These are phyloP conservation scores for Phymastichus coffea DNA, from an alignment of 1,140 invertebrate species.

Conservation along the genomic window DNA sequence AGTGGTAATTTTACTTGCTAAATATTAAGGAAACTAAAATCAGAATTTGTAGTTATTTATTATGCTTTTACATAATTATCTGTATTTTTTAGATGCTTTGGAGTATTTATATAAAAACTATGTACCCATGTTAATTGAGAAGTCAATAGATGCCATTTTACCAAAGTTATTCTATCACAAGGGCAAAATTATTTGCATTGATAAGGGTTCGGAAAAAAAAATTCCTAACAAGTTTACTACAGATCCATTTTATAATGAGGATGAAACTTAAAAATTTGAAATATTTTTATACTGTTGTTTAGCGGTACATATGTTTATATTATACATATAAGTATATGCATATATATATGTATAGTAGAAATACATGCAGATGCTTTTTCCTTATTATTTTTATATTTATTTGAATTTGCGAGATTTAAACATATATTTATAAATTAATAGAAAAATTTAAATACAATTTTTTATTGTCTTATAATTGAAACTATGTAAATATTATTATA, in stretches of 20 bases:
- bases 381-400: too few relatives aligned
- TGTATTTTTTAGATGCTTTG: slow-evolving; percentile 2
- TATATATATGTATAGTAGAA: too few relatives aligned
- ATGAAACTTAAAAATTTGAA: not conserved
- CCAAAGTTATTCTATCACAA: slow-evolving; percentile 3
- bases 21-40: not conserved
- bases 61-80: too few relatives aligned
- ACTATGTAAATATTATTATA: slow-evolving; percentile 3
- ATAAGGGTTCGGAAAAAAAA: slow-evolving; percentile 4
- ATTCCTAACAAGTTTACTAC: not conserved
- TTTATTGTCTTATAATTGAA: too few relatives aligned
- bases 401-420: too few relatives aligned
- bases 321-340: too few relatives aligned
- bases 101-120: slow-evolving; percentile 1
- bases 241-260: not conserved
- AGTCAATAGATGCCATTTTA: slow-evolving; percentile 21
- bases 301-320: not conserved
- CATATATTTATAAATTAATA: too few relatives aligned
- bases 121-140: slow-evolving; percentile 9
- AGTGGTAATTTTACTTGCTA: slow-evolving; percentile 25
- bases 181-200: not conserved
- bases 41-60: too few relatives aligned
- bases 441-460: too few relatives aligned
- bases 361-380: too few relatives aligned
- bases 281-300: slow-evolving; percentile 7